Evolutionary conservation across 2,797 vertebrate genomes (phyloP).

Genomic region (Apodemus agrarius): DNA sequence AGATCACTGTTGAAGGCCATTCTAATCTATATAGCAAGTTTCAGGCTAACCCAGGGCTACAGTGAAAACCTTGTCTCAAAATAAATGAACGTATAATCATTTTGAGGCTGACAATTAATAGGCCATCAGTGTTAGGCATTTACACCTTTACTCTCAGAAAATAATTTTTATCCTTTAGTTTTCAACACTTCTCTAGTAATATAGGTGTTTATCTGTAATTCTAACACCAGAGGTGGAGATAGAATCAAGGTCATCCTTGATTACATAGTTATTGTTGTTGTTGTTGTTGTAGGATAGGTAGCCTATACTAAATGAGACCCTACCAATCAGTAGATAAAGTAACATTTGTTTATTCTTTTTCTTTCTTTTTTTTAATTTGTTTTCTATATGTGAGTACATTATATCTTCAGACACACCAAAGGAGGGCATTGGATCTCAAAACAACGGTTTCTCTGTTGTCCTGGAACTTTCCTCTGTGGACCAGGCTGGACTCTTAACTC

Average conservation of each 20-base stretch:
- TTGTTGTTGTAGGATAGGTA: no score
- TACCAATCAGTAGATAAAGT: background rate
- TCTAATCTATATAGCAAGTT: background rate
- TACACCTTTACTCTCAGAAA: background rate
- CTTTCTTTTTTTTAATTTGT: no score
- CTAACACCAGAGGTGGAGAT: no score
- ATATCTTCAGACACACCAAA: background rate
- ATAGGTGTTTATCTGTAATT: background rate
- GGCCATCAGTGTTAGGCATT: background rate
- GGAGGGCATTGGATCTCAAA: background rate
- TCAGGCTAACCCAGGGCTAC: background rate
- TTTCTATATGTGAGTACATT: background rate
- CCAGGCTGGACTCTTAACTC: background rate
- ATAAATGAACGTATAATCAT: background rate
- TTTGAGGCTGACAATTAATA: background rate
- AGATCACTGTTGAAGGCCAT: background rate
- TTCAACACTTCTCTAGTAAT: background rate
- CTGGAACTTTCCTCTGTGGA: background rate
- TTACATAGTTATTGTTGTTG: background rate
- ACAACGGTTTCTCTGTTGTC: background rate
- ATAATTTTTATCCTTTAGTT: background rate
- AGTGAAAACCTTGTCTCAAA: background rate
- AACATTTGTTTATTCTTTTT: background rate
- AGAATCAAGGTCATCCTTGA: background rate
- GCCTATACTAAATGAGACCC: background rate